phyloP scores from a whole-genome alignment of 2,113 vertebrate genomes.

The Corythoichthys haematopterus region DNA sequence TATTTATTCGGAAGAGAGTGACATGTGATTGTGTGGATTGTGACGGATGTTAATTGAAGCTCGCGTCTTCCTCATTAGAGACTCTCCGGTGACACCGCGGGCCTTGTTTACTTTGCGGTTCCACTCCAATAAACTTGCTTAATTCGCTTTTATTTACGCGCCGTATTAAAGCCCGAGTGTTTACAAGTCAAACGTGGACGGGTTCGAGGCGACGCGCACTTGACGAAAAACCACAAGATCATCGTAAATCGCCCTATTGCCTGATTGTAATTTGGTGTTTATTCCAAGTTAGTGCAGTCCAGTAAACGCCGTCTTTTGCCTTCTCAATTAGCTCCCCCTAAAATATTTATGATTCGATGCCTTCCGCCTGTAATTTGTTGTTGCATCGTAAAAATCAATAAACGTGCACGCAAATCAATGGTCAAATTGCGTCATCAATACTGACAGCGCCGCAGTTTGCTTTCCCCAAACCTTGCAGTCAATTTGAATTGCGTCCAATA shows the following conservation, averaged over 20 bases:
- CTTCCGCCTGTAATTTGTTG: constrained; percentile 34
- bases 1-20: constrained; percentile 80
- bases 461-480: neutral
- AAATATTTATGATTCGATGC: constrained; percentile 19
- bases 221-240: neutral
- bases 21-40: constrained; percentile 95
- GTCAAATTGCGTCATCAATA: constrained; percentile 35
- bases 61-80: constrained; percentile 91
- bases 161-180: neutral
- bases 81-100: constrained; percentile 80
- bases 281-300: neutral
- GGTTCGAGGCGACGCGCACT: neutral
- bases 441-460: constrained; percentile 12
- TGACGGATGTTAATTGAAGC: constrained; percentile 97
- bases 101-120: constrained; percentile 54
- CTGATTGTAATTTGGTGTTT: neutral
- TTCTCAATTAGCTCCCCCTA: neutral
- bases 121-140: neutral
- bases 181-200: neutral
- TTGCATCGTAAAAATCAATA: constrained; percentile 40
- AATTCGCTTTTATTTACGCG: neutral
- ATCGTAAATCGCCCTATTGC: neutral
- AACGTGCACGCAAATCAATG: constrained; percentile 28
- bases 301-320: neutral
- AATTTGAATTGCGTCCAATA: neutral